These are phyloP conservation scores for Leptogaster cylindrica DNA, from an alignment of 2,888 invertebrate species.

Conservation along the genomic window DNA sequence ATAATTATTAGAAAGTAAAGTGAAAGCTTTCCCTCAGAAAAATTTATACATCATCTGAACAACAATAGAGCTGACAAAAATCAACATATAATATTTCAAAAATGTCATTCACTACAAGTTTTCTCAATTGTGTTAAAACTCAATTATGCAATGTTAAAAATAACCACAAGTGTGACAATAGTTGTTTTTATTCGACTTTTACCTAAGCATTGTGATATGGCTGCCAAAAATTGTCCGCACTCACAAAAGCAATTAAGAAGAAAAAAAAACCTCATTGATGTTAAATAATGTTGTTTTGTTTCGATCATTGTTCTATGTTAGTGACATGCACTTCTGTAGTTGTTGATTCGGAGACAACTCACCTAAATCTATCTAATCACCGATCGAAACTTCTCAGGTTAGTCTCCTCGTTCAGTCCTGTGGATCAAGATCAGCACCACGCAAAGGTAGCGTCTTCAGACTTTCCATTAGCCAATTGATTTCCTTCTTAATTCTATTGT, in stretches of 20 bases:
- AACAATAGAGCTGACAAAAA: not conserved
- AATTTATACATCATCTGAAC: not conserved
- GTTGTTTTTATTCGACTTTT: constrained; percentile 12
- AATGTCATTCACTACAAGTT: not conserved
- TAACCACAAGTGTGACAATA: constrained; percentile 34
- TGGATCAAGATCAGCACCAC: constrained; percentile 45
- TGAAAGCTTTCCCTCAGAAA: too few species aligned
- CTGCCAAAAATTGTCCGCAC: constrained; percentile 36
- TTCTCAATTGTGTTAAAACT: constrained; percentile 6
- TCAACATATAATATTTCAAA: not conserved
- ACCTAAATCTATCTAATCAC: constrained; percentile 41
- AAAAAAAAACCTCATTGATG: constrained; percentile 22
- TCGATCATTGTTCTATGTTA: constrained; percentile 23
- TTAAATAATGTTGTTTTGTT: constrained; percentile 11
- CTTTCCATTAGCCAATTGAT: not conserved
- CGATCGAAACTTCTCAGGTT: constrained; percentile 44
- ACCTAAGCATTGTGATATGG: not conserved
- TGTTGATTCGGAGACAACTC: constrained; percentile 23
- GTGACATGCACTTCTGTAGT: constrained; percentile 18
- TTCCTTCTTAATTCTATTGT: too few species aligned
- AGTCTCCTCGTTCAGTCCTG: constrained; percentile 48
- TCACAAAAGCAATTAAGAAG: constrained; percentile 31
- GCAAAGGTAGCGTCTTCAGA: constrained; percentile 14
- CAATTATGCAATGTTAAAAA: constrained; percentile 7
- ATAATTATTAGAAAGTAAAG: too few species aligned